Conservation (phyloP, 2,797 vertebrate genomes). For the Artibeus jamaicensis region DNA sequence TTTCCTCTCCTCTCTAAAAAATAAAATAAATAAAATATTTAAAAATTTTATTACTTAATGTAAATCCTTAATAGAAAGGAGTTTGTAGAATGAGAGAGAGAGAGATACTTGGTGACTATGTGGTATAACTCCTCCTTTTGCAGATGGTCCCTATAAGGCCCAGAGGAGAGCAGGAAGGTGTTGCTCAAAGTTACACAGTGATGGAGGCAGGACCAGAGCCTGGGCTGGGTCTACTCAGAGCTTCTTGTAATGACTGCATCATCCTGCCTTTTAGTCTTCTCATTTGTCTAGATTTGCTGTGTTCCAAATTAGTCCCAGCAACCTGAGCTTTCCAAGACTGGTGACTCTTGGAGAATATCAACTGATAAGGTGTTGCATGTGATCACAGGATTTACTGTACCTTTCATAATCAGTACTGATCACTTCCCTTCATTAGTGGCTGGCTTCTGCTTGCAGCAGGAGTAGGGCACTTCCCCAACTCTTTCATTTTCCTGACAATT, state of each 20-base stretch:
- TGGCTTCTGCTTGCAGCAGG: conserved; percentile 56
- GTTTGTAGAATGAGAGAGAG: not conserved
- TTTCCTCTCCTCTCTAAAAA: too few relatives aligned
- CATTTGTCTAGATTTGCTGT: not conserved
- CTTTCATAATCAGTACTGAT: conserved; percentile 55
- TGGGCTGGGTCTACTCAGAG: not conserved
- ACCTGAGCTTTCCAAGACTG: conserved; percentile 33
- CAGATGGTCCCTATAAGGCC: conserved; percentile 39
- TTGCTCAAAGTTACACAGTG: not conserved
- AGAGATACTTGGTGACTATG: not conserved
- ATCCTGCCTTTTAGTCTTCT: not conserved
- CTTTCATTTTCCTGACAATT: conserved; percentile 58
- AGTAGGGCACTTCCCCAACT: conserved; percentile 25
- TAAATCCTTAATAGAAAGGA: not conserved
- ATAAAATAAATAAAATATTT: too few relatives aligned
- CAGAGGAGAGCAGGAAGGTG: conserved; percentile 26
- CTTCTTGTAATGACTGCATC: not conserved
- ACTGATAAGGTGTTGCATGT: conserved; percentile 23
- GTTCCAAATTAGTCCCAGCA: not conserved
- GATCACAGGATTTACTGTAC: conserved; percentile 61
- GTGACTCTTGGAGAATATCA: conserved; percentile 21
- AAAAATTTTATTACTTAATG: too few relatives aligned
- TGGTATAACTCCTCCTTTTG: conserved; percentile 1
- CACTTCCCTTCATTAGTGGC: conserved; percentile 57
- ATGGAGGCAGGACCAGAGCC: not conserved